Conservation (phyloP, 2,113 vertebrate species). For the Neolamprologus modestus region DNA sequence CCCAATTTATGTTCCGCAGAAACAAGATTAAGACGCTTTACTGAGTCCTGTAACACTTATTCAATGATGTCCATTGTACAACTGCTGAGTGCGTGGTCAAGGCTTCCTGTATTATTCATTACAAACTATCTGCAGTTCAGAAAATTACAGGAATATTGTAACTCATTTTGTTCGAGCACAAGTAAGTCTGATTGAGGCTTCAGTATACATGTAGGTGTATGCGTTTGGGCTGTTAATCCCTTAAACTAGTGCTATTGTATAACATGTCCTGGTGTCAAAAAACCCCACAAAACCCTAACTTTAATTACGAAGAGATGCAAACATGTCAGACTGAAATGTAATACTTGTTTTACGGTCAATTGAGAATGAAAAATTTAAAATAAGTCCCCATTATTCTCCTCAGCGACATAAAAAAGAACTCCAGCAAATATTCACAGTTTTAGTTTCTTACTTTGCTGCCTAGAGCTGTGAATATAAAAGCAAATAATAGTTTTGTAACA, state of each 20-base stretch:
- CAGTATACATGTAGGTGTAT: neutral
- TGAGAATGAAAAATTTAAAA: neutral
- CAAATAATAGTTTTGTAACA: neutral
- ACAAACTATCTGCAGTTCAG: neutral
- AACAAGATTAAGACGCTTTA: neutral
- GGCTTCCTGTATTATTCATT: neutral
- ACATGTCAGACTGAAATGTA: neutral
- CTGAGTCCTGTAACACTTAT: neutral
- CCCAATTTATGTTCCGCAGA: neutral
- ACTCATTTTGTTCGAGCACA: neutral
- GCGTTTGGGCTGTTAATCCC: neutral
- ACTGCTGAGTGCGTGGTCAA: constrained; percentile 3
- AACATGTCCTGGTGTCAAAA: neutral
- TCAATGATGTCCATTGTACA: neutral
- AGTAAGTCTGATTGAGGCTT: neutral
- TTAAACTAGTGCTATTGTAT: neutral
- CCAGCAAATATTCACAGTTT: neutral
- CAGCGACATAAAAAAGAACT: neutral
- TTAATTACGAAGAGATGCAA: neutral
- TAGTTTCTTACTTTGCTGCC: neutral
- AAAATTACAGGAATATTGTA: neutral
- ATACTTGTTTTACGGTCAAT: neutral
- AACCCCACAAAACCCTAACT: accelerated
- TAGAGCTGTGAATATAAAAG: neutral
- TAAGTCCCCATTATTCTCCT: neutral